Evolutionary conservation across 2,888 invertebrate species (phyloP), one percentile per base, ranked within the genome.

Genomic region (Yponomeuta plumbellus): DNA sequence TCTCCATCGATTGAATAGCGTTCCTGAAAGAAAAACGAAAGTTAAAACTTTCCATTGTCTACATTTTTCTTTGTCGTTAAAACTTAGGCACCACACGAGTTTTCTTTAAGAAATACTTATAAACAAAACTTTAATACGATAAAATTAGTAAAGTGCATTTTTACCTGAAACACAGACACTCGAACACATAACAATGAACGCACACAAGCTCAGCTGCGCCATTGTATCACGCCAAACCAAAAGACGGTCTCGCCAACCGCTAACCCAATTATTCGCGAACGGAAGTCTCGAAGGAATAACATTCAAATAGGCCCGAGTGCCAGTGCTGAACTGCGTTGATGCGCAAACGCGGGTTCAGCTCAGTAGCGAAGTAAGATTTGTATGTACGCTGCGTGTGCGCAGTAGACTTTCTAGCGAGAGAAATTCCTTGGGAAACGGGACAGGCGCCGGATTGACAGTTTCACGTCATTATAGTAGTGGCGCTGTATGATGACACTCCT

Each of bases 351-450:
- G 56, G 64, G 34, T 61, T 22, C 23, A 39, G 62, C 20, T 17
- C n/a, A 61, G 13, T 23, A 61, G 61, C 23, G 58, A 66, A 75
- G 76, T 74, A 78, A 80, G 78, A 85, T 91, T 91, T 88, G 89
- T 91, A 89, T 90, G 88, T 91, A 85, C 82, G 85, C 78, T 81
- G 79, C 81, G 86, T 52, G 78, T 81, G 79, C 80, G 83, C 79
- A 75, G 75, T 79, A 84, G 84, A 90, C 92, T 92, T 92, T 92
- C 92, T 91, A 86, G 78, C 63, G 44, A 83, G 80, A 81, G 91
- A 92, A 91, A 91, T 86, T 88, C 85, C 82, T 81, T 77, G 74
- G 76, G 17, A 73, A 63, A 63, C 21, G 44, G 63, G 77, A 75
- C 77, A 72, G 73, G 72, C 76, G 76, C 77, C 77, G 26, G 61